Percentiles rank a stretch among this genome's conserved stretches.
Conservation (phyloP, 2,113 vertebrate genomes). For the Chaenocephalus aceratus region DNA sequence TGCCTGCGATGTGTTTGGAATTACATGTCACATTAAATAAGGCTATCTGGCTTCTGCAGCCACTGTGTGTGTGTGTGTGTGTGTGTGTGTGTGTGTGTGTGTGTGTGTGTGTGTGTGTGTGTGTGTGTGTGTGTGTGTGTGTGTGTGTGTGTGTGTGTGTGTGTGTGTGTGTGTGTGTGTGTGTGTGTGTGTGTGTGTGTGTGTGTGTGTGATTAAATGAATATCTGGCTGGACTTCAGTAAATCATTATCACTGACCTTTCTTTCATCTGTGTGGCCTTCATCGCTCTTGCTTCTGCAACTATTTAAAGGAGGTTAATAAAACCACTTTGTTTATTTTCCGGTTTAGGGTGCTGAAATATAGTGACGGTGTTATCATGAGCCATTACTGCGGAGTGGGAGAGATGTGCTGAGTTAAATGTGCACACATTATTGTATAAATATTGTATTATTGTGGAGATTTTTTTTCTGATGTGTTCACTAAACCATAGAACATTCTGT, state of each 20-base stretch:
- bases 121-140: neutral
- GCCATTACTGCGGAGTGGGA: neutral
- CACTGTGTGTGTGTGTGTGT: conserved; percentile 15
- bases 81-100: conserved; percentile 13
- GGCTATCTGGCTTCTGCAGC: conserved; percentile 48
- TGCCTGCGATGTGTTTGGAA: conserved; percentile 56
- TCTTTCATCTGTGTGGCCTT: conserved; percentile 12
- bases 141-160: neutral
- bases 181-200: conserved; percentile 10
- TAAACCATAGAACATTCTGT: too few species aligned
- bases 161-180: too few species aligned
- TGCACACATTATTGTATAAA: neutral
- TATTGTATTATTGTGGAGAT: too few species aligned
- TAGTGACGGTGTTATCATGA: neutral
- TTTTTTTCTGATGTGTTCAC: too few species aligned
- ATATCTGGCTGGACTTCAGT: conserved; percentile 19
- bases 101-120: conserved; percentile 16
- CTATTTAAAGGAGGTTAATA: neutral
- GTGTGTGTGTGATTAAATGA: conserved; percentile 8
- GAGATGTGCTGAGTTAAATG: conserved; percentile 29
- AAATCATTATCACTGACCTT: conserved; percentile 20
- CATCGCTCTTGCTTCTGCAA: neutral
- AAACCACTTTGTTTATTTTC: neutral
- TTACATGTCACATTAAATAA: conserved; percentile 66
- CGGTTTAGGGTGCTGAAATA: neutral